phyloP scores from a whole-genome alignment of 2,113 vertebrate species.

The Propithecus coquereli region DNA sequence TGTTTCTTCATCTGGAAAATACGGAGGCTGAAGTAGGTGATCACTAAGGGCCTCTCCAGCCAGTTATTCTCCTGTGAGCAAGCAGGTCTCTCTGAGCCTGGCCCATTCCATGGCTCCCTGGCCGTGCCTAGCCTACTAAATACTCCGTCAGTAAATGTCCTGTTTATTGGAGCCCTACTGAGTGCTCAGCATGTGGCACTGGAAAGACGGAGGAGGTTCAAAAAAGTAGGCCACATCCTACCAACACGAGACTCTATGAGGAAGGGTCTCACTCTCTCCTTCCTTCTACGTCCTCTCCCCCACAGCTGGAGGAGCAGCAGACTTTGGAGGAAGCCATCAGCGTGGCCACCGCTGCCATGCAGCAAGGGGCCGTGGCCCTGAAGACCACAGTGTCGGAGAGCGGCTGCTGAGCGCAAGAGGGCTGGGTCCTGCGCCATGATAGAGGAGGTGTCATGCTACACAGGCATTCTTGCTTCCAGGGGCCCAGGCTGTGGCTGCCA shows the following conservation, averaged over 20 bases:
- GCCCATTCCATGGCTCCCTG: not conserved
- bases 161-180: not conserved
- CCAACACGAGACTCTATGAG: not conserved
- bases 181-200: not conserved
- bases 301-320: slow-evolving; percentile 85
- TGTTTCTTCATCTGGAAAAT: not conserved
- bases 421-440: not conserved
- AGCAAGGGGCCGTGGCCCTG: slow-evolving; percentile 70
- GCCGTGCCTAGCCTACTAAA: not conserved
- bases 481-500: slow-evolving; percentile 24
- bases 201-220: not conserved
- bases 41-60: not conserved
- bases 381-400: slow-evolving; percentile 57
- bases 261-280: not conserved
- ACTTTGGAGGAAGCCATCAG: slow-evolving; percentile 85
- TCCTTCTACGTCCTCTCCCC: not conserved
- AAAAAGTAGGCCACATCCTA: not conserved
- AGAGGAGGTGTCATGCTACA: not conserved
- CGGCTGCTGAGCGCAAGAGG: slow-evolving; percentile 71
- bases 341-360: slow-evolving; percentile 82
- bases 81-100: not conserved
- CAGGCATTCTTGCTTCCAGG: not conserved
- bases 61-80: not conserved
- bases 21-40: not conserved
- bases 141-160: not conserved